Evolutionary conservation across 2,113 vertebrate species (phyloP).

Genomic region (Erinaceus europaeus): DNA sequence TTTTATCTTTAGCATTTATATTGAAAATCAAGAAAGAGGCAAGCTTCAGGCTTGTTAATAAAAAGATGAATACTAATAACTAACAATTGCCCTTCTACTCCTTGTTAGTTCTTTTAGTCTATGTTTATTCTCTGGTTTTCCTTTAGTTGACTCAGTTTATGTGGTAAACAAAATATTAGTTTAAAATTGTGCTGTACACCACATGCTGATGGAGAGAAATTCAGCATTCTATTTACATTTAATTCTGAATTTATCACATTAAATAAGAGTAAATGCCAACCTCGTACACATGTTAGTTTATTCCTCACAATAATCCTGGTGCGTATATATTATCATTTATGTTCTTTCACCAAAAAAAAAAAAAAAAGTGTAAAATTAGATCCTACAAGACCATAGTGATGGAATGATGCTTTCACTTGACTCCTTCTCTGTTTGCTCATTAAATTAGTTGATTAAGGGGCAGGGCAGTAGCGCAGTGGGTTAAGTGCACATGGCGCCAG

Average conservation of each 20-base stretch:
- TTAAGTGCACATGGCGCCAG: too few relatives aligned
- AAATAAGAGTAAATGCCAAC: background rate
- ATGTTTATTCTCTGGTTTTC: conserved; percentile 60
- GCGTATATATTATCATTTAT: background rate
- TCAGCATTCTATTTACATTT: conserved; percentile 63
- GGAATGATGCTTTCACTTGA: background rate
- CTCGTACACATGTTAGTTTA: background rate
- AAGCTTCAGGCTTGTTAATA: conserved; percentile 71
- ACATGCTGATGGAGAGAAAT: conserved; percentile 20
- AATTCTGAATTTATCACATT: too few relatives aligned
- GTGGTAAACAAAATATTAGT: conserved; percentile 57
- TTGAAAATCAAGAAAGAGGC: conserved; percentile 72
- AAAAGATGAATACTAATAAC: conserved; percentile 79
- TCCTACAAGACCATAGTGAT: background rate
- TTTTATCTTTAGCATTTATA: conserved; percentile 83
- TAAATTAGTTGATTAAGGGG: too few relatives aligned
- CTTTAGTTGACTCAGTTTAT: conserved; percentile 59
- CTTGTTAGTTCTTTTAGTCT: conserved; percentile 57
- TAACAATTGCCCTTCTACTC: conserved; percentile 59
- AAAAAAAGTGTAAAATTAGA: background rate
- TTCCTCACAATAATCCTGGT: background rate
- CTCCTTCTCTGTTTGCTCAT: too few relatives aligned
- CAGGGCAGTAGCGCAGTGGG: too few relatives aligned
- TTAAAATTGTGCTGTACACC: conserved; percentile 56
- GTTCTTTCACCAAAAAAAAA: too few relatives aligned